Evolutionary conservation across 2,888 invertebrate species (phyloP).

Genomic region (Drosophila flavopinicola): DNA sequence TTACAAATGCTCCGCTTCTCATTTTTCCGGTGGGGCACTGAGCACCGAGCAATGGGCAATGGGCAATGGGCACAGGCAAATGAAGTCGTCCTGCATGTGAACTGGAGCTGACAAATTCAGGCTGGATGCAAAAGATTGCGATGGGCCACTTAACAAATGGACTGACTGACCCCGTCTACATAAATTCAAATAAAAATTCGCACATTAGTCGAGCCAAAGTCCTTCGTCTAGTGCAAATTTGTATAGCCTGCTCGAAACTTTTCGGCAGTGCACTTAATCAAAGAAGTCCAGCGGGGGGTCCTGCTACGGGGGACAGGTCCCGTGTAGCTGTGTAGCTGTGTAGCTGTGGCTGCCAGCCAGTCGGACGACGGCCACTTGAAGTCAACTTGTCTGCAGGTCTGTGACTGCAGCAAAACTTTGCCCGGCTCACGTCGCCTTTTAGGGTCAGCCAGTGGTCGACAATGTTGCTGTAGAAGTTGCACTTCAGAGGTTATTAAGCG

Average conservation of each 20-base stretch:
- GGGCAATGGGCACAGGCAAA: constrained; percentile 5
- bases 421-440: constrained; percentile 47
- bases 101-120: constrained; percentile 49
- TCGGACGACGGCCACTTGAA: constrained; percentile 50
- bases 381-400: constrained; percentile 61
- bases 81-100: constrained; percentile 37
- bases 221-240: constrained; percentile 55
- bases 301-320: too few relatives aligned
- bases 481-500: constrained; percentile 56
- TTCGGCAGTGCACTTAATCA: constrained; percentile 68
- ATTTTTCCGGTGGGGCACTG: too few relatives aligned
- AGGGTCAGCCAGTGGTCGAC: constrained; percentile 65
- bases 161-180: constrained; percentile 27
- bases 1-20: background rate
- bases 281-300: constrained; percentile 24
- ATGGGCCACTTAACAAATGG: constrained; percentile 37
- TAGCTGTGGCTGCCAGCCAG: constrained; percentile 19
- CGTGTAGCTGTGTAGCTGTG: background rate
- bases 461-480: constrained; percentile 31
- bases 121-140: constrained; percentile 25
- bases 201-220: constrained; percentile 53
- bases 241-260: constrained; percentile 62
- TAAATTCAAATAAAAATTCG: constrained; percentile 71
- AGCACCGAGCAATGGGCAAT: too few relatives aligned
- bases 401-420: constrained; percentile 57